These are phyloP conservation scores for Dyspetes luteomarginatus DNA, from an alignment of 2,888 invertebrate species.

Conservation along the genomic window DNA sequence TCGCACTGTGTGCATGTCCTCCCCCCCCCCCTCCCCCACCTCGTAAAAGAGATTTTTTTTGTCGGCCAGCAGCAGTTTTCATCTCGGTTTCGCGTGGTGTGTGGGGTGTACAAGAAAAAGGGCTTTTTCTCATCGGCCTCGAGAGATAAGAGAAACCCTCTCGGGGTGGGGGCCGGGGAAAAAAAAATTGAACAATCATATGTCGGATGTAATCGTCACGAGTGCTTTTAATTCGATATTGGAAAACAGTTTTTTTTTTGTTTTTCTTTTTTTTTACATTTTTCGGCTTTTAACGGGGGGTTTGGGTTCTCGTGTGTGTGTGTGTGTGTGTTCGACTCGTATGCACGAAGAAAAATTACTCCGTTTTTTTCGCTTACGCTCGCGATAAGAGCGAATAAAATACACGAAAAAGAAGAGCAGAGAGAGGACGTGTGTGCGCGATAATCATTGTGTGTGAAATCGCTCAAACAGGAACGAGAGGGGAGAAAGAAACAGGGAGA, in stretches of 20 bases:
- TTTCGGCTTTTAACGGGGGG: slow-evolving; percentile 4
- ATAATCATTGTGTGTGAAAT: not conserved
- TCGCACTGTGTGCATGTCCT: no score
- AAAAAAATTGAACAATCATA: not conserved
- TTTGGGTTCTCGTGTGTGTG: not conserved
- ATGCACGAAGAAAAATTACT: not conserved
- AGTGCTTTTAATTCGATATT: not conserved
- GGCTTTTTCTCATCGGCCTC: slow-evolving; percentile 15
- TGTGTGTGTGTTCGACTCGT: not conserved
- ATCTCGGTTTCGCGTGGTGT: slow-evolving; percentile 22
- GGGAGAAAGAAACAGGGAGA: slow-evolving; percentile 4
- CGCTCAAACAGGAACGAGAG: not conserved
- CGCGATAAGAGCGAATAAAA: slow-evolving; percentile 23
- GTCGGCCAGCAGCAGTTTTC: slow-evolving; percentile 1
- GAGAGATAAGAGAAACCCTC: slow-evolving; percentile 6
- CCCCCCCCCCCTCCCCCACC: not conserved
- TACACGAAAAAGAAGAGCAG: slow-evolving; percentile 17
- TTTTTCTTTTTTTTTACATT: not conserved
- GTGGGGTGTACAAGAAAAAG: not conserved
- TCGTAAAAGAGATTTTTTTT: slow-evolving; percentile 10
- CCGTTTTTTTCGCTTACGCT: not conserved
- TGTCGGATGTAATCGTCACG: not conserved
- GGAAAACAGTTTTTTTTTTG: not conserved
- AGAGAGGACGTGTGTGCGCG: slow-evolving; percentile 23
- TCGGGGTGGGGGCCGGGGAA: not conserved